phyloP scores from a whole-genome alignment of 2,888 invertebrate species.

The Xiphydria camelus region DNA sequence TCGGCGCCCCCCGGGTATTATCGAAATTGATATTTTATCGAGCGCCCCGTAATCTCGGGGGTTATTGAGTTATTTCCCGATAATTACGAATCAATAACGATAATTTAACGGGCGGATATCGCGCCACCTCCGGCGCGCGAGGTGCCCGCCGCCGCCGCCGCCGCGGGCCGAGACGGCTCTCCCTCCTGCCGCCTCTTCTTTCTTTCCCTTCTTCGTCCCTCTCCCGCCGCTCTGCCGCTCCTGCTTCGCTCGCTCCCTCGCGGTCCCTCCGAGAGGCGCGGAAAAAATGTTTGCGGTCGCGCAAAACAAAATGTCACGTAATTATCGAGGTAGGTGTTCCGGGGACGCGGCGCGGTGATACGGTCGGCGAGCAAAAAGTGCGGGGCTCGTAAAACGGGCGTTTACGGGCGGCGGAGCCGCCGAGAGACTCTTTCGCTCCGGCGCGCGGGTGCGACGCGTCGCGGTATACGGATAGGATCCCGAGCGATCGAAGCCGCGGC shows the following conservation, averaged over 20 bases:
- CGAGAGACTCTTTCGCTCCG: neutral
- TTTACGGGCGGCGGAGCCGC: constrained; percentile 35
- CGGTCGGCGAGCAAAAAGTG: constrained; percentile 23
- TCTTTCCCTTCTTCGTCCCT: constrained; percentile 14
- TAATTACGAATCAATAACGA: constrained; percentile 51
- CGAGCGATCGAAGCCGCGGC: too few species aligned
- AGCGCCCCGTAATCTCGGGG: constrained; percentile 30
- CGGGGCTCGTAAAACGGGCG: constrained; percentile 43
- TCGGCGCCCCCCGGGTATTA: constrained; percentile 41
- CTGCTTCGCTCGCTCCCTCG: constrained; percentile 8
- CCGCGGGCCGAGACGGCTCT: too few species aligned
- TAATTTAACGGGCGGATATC: constrained; percentile 35
- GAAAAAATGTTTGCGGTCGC: constrained; percentile 40
- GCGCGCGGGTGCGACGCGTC: too few species aligned
- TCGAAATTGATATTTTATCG: constrained; percentile 57
- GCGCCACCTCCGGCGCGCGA: constrained; percentile 1
- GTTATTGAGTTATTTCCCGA: constrained; percentile 53
- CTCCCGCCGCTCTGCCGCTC: constrained; percentile 3
- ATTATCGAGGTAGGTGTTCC: constrained; percentile 51
- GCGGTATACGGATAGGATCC: too few species aligned
- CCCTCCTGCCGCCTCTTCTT: neutral
- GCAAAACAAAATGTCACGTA: constrained; percentile 50
- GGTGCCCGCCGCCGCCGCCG: too few species aligned
- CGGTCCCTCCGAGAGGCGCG: constrained; percentile 27
- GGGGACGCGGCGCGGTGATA: constrained; percentile 18